A percentile compares a stretch with the other conserved stretches of the same genome.
phyloP scores from a whole-genome alignment of 1,140 invertebrate genomes.

The Thaumatotibia leucotreta region DNA sequence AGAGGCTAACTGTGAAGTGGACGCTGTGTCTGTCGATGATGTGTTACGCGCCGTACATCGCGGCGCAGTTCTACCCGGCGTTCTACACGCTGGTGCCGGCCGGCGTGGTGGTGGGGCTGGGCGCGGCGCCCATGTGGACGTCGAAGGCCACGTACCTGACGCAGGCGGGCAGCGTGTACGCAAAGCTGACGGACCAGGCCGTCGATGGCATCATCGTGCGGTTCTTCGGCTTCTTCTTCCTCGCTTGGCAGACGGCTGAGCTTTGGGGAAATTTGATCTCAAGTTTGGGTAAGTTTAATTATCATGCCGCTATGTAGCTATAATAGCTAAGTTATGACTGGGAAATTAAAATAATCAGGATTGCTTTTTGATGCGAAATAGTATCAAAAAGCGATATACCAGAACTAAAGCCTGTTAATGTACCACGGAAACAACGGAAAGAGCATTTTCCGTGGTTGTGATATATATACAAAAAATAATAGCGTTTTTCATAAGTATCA shows the following conservation, averaged over 20 bases:
- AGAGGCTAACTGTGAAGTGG: constrained; percentile 95
- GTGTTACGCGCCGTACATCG: constrained; percentile 96
- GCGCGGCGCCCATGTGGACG: constrained; percentile 97
- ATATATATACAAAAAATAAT: too few species aligned
- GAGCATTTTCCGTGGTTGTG: too few species aligned
- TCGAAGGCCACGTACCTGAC: constrained; percentile 97
- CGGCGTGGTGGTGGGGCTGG: constrained; percentile 91
- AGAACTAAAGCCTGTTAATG: too few species aligned
- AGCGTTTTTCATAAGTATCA: too few species aligned
- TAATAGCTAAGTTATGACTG: neutral
- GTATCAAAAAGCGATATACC: too few species aligned
- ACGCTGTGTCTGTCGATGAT: constrained; percentile 94
- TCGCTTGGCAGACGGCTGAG: constrained; percentile 96
- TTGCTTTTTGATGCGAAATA: too few species aligned
- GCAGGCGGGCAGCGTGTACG: constrained; percentile 92
- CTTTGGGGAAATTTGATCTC: constrained; percentile 98
- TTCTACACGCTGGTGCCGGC: constrained; percentile 96
- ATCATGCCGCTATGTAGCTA: neutral
- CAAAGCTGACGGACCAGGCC: constrained; percentile 90
- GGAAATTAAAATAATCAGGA: too few species aligned
- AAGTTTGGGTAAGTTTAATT: constrained; percentile 85
- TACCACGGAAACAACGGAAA: too few species aligned
- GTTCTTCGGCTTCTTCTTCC: constrained; percentile 99
- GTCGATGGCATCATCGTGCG: constrained; percentile 93
- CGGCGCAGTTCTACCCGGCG: constrained; percentile 92